Conservation (phyloP, 2,797 vertebrate species). For the Pithecia hirsuta region DNA sequence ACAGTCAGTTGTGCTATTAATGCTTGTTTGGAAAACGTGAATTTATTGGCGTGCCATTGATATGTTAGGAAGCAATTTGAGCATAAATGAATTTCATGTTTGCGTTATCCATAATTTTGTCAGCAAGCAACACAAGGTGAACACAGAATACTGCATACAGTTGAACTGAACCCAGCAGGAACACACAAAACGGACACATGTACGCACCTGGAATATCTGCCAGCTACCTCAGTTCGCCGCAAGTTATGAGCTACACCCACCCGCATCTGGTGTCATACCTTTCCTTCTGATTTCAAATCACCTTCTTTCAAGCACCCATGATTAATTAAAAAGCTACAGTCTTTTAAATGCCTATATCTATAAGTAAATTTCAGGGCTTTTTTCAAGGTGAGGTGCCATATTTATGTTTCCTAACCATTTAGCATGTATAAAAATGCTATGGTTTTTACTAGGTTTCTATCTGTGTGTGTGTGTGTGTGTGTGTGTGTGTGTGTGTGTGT, state of each 20-base stretch:
- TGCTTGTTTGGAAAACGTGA: background rate
- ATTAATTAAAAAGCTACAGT: background rate
- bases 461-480: no score
- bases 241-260: background rate
- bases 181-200: background rate
- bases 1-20: background rate
- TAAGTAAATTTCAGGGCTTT: background rate
- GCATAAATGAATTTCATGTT: background rate
- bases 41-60: background rate
- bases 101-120: background rate
- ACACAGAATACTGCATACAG: background rate
- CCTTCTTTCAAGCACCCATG: background rate
- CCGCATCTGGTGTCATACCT: background rate
- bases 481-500: background rate
- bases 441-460: background rate
- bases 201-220: background rate
- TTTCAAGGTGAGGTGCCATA: background rate
- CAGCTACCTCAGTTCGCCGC: background rate
- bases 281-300: background rate
- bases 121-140: background rate
- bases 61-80: constrained; percentile 21
- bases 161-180: background rate
- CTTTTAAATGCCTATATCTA: background rate
- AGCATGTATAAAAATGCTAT: background rate
- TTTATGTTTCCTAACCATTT: constrained; percentile 29